phyloP scores from a whole-genome alignment of 2,797 vertebrate species.

The Falco biarmicus region DNA sequence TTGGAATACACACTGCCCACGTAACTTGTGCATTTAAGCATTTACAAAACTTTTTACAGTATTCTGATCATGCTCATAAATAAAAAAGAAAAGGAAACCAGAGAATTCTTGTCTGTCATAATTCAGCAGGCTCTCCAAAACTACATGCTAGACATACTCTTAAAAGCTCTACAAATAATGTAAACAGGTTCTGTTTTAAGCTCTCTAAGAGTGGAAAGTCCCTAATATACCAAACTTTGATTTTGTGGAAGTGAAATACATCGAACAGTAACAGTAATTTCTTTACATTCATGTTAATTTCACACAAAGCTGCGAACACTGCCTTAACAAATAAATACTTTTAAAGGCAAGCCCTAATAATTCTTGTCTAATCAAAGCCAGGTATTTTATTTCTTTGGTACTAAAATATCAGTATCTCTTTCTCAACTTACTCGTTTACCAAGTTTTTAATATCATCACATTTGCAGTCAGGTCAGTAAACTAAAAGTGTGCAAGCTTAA shows the following conservation, averaged over 20 bases:
- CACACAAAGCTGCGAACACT: not conserved
- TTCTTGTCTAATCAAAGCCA: not conserved
- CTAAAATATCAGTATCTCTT: not conserved
- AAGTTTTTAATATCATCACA: not conserved
- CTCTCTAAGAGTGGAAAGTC: not conserved
- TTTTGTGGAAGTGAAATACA: slow-evolving; percentile 13
- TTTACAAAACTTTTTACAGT: not conserved
- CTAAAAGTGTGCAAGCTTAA: not conserved
- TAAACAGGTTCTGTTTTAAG: not conserved
- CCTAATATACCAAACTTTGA: not conserved
- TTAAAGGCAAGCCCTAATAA: not conserved
- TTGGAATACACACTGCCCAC: not conserved
- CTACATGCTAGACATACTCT: not conserved
- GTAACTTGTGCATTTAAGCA: not conserved
- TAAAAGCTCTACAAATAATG: not conserved
- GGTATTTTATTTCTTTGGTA: not conserved
- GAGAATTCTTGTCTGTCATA: not conserved
- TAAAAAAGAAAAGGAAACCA: not conserved
- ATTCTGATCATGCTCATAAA: not conserved
- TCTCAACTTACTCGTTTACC: not conserved
- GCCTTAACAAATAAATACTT: not conserved
- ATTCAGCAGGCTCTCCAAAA: not conserved
- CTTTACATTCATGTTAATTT: not conserved
- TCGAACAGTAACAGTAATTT: not conserved
- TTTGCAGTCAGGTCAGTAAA: not conserved